A percentile compares a stretch with the other conserved stretches of the same genome.
phyloP scores from a whole-genome alignment of 2,888 invertebrate species.

The Machimus rusticus region DNA sequence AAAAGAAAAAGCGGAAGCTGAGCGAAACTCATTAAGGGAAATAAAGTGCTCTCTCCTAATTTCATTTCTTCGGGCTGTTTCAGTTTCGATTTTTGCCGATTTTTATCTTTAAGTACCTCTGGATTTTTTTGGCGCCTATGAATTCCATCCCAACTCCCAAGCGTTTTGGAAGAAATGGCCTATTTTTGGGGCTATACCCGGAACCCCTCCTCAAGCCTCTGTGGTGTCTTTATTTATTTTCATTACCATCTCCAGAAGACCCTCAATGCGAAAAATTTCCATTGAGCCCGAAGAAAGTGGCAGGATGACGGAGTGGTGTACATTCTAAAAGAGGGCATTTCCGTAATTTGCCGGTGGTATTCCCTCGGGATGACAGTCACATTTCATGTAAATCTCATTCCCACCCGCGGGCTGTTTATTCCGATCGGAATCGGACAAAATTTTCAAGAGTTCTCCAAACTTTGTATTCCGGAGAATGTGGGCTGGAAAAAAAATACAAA shows the following conservation, averaged over 20 bases:
- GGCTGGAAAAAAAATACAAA: not conserved
- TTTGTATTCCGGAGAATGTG: not conserved
- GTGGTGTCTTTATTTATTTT: constrained; percentile 26
- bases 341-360: constrained; percentile 6
- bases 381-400: constrained; percentile 16
- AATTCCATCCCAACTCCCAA: not conserved
- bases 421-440: not conserved
- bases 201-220: not conserved
- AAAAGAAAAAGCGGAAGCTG: not conserved
- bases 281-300: not conserved
- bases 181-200: not conserved
- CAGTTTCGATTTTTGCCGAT: constrained; percentile 27
- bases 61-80: constrained; percentile 30
- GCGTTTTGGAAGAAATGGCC: not conserved
- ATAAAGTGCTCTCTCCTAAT: constrained; percentile 34
- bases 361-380: not conserved
- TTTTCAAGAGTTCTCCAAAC: not conserved
- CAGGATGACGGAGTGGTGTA: not conserved
- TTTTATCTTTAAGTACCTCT: constrained; percentile 29
- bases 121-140: not conserved
- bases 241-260: not conserved
- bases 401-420: not conserved
- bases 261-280: not conserved
- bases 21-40: constrained; percentile 25
- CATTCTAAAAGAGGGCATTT: not conserved